Conservation (phyloP, 2,888 invertebrate species). For the Eudemis profundana region DNA sequence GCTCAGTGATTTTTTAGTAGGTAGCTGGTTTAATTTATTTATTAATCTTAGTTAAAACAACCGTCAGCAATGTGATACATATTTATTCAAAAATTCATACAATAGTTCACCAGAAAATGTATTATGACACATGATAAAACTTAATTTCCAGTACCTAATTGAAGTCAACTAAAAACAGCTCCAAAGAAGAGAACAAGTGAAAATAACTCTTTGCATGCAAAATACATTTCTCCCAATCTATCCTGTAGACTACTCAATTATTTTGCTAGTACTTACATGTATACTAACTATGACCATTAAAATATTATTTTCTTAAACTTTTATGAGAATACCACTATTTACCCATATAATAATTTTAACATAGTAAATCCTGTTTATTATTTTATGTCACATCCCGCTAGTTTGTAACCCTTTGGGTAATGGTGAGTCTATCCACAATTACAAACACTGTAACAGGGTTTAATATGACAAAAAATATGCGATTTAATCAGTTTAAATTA, state of each 20-base stretch:
- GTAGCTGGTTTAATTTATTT: no score
- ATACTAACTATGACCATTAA: not conserved
- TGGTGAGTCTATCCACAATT: no score
- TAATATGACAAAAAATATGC: no score
- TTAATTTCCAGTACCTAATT: not conserved
- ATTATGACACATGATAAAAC: not conserved
- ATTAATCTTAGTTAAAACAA: no score
- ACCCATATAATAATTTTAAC: no score
- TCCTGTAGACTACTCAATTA: not conserved
- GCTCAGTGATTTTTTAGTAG: no score
- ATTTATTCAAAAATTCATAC: conserved; percentile 14
- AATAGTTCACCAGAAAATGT: conserved; percentile 1
- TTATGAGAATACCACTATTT: not conserved
- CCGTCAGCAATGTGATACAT: conserved; percentile 2
- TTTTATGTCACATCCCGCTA: no score
- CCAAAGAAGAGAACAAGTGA: not conserved
- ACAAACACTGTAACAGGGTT: no score
- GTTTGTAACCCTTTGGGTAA: no score
- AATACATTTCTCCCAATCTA: not conserved
- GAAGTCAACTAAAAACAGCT: not conserved
- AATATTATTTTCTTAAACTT: not conserved
- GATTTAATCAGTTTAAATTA: no score
- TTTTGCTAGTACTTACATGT: not conserved
- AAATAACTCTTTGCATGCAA: not conserved
- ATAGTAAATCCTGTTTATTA: no score